Base-by-base conservation (phyloP, 2,888 invertebrate genomes). In the Xestia rhomboidea region DNA sequence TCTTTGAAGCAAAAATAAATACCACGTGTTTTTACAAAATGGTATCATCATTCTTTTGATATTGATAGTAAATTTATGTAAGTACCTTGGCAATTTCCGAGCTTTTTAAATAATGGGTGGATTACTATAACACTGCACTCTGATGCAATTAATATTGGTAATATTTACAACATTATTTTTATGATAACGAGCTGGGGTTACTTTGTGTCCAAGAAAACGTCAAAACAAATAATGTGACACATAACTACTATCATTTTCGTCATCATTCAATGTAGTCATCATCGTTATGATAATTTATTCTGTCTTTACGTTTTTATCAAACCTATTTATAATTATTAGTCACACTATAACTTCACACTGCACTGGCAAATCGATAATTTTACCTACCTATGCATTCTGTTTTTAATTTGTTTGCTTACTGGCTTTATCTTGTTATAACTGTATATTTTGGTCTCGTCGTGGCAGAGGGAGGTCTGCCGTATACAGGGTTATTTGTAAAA, bases 141-240 rank as follows among this genome's bases (percentile, higher is more conserved):
- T 30, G 57, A 54, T 54, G n/a, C 44, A 63, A 73, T 46, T 73
- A 10, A 3, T 27, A 27, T 27, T 18, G 0, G 18, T 11, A 44
- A 24, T 38, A n/a, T 1, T 34, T 8, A 51, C 27, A 51, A 21
- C 21, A 73, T 6, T 51, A n/a, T 21, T 54, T 41, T 21, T 15
- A 30, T 21, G 18, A 18, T 27, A n/a, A 4, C 15, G 15, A 44
- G 66, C 6, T 66, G 60, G 2, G 66, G 82, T 75, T 79, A 75
- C 38, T 15, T 79, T 82, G 24, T 38, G 44, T 15, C 13, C 18
- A 54, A 54, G 24, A 13, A 76, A 79, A 79, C 18, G 76, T 79
- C 82, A 82, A 75, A 62, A 67, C 21, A 66, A 30, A 57, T 34
- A 67, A 41, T 38, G 30, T 82, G 30, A 62, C 82, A 46, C 51